These are phyloP conservation scores for Trinorchestia longiramus DNA, from an alignment of 1,140 invertebrate species.

Conservation along the genomic window DNA sequence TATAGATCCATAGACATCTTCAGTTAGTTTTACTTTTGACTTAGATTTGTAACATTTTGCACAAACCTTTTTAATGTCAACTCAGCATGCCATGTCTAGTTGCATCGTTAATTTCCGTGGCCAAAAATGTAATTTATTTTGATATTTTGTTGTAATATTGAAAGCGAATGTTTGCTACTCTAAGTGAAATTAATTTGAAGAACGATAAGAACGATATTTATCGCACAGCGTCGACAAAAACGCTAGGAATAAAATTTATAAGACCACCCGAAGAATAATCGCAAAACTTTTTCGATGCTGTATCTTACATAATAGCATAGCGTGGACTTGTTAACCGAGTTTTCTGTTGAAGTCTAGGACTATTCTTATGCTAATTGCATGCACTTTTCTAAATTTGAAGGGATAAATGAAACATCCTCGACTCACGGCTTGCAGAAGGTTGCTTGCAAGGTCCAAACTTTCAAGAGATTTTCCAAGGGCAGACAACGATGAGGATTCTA, in stretches of 20 bases:
- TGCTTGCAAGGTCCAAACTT: slow-evolving; percentile 68
- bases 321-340: neutral
- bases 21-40: neutral
- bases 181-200: neutral
- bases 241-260: neutral
- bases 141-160: neutral
- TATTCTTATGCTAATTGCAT: neutral
- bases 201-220: no score
- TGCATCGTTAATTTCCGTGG: neutral
- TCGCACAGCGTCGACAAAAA: neutral
- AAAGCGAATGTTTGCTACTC: neutral
- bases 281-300: neutral
- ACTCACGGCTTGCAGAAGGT: slow-evolving; percentile 67
- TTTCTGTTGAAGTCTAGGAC: neutral
- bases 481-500: slow-evolving; percentile 63
- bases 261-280: neutral
- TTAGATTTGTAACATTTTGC: neutral
- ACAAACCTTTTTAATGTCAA: neutral
- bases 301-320: neutral
- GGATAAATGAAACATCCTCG: neutral
- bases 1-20: neutral
- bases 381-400: neutral
- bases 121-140: neutral
- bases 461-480: slow-evolving; percentile 63
- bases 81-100: neutral